Conservation (phyloP, 2,888 invertebrate species). For the Mythimna pallens region DNA sequence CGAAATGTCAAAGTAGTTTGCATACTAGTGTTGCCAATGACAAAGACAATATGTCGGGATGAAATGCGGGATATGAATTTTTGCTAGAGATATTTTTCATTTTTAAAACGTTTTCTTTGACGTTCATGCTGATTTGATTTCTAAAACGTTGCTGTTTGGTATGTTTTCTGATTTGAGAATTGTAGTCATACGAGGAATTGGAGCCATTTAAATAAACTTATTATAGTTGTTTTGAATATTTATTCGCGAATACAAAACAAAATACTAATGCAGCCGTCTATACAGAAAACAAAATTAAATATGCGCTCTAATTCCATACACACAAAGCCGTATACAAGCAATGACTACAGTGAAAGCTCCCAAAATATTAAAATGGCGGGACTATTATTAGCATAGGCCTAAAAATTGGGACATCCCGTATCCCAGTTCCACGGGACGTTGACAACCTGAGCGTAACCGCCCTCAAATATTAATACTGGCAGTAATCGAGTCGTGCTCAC, state of each 20-base stretch:
- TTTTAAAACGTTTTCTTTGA: slow-evolving; percentile 38
- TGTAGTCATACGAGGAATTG: slow-evolving; percentile 7
- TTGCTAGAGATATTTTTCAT: slow-evolving; percentile 25
- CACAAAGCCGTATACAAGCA: slow-evolving; percentile 3
- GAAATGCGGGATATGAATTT: slow-evolving; percentile 49
- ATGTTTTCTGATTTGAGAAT: neutral
- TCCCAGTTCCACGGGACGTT: slow-evolving; percentile 43
- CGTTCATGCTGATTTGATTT: slow-evolving; percentile 43
- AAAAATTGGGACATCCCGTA: slow-evolving; percentile 46
- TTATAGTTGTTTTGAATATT: slow-evolving; percentile 9
- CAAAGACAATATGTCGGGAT: slow-evolving; percentile 43
- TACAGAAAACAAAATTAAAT: neutral
- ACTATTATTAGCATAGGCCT: slow-evolving; percentile 30
- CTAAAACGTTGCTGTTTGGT: slow-evolving; percentile 2
- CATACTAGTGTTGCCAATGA: slow-evolving; percentile 53
- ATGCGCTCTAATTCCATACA: neutral
- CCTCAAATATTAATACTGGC: slow-evolving; percentile 56
- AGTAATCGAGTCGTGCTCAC: slow-evolving; percentile 43
- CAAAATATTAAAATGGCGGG: slow-evolving; percentile 36
- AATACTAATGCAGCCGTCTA: neutral
- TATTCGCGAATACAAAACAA: neutral
- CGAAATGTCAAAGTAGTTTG: slow-evolving; percentile 50
- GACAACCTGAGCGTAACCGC: slow-evolving; percentile 35
- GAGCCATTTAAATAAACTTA: slow-evolving; percentile 24
- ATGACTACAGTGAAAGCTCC: slow-evolving; percentile 13